phyloP scores from a whole-genome alignment of 1,140 invertebrate genomes.

The Dreissena rostriformis region DNA sequence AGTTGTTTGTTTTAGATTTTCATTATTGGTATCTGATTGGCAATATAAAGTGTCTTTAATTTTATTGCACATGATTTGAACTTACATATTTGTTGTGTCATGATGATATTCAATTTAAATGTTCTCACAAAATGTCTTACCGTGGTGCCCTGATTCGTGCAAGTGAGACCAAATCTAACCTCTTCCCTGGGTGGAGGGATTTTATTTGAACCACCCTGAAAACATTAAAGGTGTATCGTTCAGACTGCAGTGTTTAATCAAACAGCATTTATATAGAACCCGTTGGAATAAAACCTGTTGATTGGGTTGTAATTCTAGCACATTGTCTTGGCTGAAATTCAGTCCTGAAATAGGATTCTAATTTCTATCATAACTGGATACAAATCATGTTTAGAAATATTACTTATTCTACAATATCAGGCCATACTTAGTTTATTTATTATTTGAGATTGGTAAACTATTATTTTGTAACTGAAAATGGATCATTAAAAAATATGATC shows the following conservation, averaged over 20 bases:
- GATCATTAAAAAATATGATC: conserved; percentile 2
- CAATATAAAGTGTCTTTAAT: too few species aligned
- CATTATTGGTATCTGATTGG: too few species aligned
- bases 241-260: background rate
- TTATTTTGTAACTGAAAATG: background rate
- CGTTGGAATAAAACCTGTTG: background rate
- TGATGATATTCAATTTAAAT: too few species aligned
- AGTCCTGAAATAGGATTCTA: too few species aligned
- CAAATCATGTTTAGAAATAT: too few species aligned
- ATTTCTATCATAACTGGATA: too few species aligned
- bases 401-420: background rate
- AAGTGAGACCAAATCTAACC: conserved; percentile 18
- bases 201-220: conserved; percentile 26
- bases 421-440: background rate
- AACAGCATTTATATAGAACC: background rate
- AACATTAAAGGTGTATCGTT: background rate
- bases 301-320: background rate
- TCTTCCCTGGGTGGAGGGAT: conserved; percentile 16
- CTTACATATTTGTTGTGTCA: too few species aligned
- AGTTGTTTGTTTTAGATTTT: too few species aligned
- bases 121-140: conserved; percentile 6
- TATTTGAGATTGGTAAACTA: background rate
- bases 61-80: too few species aligned
- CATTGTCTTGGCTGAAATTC: too few species aligned
- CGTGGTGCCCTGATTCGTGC: background rate